Conservation (phyloP, 2,113 vertebrate genomes). For the Phocoena phocoena region DNA sequence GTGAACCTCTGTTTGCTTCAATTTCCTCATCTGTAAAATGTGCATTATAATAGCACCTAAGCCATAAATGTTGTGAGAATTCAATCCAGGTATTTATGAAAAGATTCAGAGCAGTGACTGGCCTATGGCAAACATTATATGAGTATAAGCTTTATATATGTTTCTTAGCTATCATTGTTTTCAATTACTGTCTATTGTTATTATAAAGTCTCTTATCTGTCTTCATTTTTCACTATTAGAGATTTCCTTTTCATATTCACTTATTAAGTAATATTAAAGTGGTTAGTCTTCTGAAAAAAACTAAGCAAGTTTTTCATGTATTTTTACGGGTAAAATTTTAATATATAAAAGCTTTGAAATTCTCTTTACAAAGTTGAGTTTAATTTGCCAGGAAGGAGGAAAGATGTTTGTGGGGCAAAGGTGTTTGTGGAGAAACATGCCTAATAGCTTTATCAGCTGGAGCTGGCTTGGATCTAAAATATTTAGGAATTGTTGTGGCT, state of each 20-base stretch:
- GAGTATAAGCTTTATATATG: background rate
- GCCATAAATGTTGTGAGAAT: background rate
- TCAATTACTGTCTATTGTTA: background rate
- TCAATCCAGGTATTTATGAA: background rate
- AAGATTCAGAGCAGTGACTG: background rate
- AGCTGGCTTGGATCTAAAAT: background rate
- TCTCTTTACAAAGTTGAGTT: background rate
- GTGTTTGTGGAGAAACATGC: background rate
- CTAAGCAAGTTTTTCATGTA: background rate
- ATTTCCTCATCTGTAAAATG: background rate
- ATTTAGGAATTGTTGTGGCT: background rate
- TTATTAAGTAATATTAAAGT: background rate
- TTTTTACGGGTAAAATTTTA: slow-evolving; percentile 5
- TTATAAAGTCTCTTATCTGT: background rate
- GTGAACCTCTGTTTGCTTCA: background rate
- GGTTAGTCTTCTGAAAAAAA: background rate
- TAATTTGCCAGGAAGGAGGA: background rate
- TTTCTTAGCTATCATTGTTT: background rate
- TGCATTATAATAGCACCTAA: background rate
- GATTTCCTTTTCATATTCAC: background rate
- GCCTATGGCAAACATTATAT: background rate
- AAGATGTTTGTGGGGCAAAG: background rate
- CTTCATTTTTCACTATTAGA: background rate
- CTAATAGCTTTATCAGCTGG: background rate
- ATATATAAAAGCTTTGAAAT: background rate